phyloP scores from a whole-genome alignment of 2,888 invertebrate species.

The Liodrosophila aerea region DNA sequence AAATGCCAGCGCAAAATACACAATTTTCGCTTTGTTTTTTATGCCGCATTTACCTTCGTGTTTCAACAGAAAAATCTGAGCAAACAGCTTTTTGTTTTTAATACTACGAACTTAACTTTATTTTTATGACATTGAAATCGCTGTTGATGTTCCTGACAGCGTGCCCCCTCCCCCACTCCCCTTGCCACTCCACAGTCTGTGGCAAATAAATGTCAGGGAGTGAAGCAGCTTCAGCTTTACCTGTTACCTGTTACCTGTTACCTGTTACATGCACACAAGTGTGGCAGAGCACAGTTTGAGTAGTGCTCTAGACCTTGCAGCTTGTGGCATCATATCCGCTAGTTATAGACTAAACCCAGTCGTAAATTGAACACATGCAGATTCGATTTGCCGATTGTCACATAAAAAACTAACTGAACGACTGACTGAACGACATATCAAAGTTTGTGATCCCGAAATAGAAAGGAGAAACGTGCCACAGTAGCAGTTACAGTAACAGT shows the following conservation, averaged over 20 bases:
- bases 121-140: constrained; percentile 70
- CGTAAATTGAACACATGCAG: constrained; percentile 56
- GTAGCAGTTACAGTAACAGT: no score
- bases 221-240: constrained; percentile 2
- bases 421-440: no score
- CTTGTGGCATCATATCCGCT: constrained; percentile 21
- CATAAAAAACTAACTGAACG: constrained; percentile 44
- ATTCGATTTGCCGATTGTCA: constrained; percentile 34
- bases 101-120: constrained; percentile 60
- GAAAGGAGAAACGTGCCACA: background rate
- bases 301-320: constrained; percentile 38
- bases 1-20: constrained; percentile 10
- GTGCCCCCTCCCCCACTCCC: no score
- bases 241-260: no score
- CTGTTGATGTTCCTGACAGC: constrained; percentile 35
- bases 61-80: constrained; percentile 29
- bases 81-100: constrained; percentile 45
- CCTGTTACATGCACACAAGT: constrained; percentile 43
- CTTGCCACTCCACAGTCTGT: no score
- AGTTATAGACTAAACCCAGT: constrained; percentile 19
- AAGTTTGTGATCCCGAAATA: constrained; percentile 36
- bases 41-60: constrained; percentile 9
- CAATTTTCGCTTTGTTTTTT: constrained; percentile 8
- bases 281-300: background rate
- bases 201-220: no score